Evolutionary conservation across 2,797 vertebrate species (phyloP).

Genomic region (Smutsia temminckii): DNA sequence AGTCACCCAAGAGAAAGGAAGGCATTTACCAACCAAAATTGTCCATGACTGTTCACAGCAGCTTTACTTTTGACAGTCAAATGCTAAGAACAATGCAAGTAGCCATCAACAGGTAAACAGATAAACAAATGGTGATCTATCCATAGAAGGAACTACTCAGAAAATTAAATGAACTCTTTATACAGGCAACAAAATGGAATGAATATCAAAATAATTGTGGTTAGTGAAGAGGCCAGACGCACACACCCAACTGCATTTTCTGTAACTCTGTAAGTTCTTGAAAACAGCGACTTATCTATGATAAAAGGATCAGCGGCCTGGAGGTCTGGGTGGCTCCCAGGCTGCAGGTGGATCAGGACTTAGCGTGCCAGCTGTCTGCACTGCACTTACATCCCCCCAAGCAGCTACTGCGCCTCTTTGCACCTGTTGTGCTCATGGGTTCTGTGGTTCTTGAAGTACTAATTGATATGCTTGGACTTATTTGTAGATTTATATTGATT

Average conservation of each 20-base stretch:
- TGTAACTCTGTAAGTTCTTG: no score
- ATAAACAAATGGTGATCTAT: no score
- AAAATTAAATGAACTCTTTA: neutral
- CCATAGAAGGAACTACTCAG: neutral
- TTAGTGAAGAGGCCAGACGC: neutral
- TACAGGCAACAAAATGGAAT: neutral
- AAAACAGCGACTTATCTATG: neutral
- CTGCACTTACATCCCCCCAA: no score
- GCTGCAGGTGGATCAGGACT: no score
- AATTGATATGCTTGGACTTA: neutral
- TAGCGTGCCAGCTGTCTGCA: no score
- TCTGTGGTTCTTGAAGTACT: neutral
- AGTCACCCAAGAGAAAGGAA: neutral
- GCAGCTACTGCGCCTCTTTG: no score
- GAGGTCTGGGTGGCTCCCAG: neutral
- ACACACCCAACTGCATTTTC: neutral
- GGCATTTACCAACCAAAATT: neutral
- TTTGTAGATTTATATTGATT: neutral
- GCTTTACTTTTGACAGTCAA: no score
- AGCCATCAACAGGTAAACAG: neutral
- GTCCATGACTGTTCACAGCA: neutral
- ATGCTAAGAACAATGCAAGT: neutral
- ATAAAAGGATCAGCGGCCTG: neutral
- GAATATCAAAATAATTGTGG: neutral
- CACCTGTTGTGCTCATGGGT: neutral